phyloP scores from a whole-genome alignment of 2,113 vertebrate genomes.

The Anoplopoma fimbria region DNA sequence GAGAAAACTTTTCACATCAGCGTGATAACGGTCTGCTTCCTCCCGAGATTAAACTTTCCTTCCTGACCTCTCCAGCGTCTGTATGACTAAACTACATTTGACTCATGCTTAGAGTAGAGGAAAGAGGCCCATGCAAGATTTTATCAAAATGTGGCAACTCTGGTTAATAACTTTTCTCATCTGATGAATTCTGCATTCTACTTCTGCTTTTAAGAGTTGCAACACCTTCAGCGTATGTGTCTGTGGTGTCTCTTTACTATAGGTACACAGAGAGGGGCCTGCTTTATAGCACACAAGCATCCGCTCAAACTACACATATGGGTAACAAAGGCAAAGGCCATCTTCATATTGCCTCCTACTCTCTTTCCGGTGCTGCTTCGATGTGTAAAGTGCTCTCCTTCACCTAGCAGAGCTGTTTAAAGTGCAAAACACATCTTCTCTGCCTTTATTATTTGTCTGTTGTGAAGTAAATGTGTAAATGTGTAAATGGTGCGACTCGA shows the following conservation, averaged over 20 bases:
- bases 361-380: background rate
- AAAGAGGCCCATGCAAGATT: background rate
- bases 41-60: background rate
- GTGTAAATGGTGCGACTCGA: too few relatives aligned
- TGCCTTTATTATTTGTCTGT: background rate
- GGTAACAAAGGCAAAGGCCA: background rate
- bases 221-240: constrained; percentile 3
- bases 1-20: background rate
- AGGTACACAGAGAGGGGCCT: background rate
- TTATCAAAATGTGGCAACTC: constrained; percentile 5
- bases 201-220: constrained; percentile 38
- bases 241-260: background rate
- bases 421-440: background rate
- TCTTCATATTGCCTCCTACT: background rate
- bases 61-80: background rate
- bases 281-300: background rate
- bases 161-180: background rate
- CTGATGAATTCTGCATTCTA: constrained; percentile 1
- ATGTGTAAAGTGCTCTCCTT: background rate
- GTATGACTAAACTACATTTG: background rate
- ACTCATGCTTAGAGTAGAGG: background rate
- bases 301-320: background rate
- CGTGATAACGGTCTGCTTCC: background rate
- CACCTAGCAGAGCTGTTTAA: background rate
- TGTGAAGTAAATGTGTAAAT: background rate